Evolutionary conservation across 2,888 invertebrate genomes (phyloP), one percentile per base, ranked within the genome.

Genomic region (Tiphia femorata): DNA sequence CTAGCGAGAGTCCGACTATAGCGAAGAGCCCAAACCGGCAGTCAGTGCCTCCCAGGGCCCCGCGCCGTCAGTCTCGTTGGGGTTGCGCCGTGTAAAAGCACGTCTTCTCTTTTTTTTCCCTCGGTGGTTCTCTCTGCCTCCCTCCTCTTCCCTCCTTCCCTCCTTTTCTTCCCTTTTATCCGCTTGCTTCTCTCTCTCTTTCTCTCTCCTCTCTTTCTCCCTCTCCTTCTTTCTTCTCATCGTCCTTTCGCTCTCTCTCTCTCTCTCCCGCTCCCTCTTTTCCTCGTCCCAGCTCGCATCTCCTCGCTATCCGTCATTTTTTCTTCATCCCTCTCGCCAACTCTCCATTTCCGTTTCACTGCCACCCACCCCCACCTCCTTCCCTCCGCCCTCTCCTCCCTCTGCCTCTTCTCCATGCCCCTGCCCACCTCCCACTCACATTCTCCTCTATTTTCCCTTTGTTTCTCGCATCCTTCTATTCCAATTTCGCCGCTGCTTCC

Each of bases 1-100:
- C n/a, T n/a, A n/a, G 17, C 42, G 35, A 55, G 57, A 40, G 37
- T 35, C 55, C 41, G 49, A 56, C 64, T 69, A 66, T 65, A 70
- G 70, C 53, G 69, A 64, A 49, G 55, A 48, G 50, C 25, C 55
- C 55, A 49, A 68, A 67, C 52, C 64, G 66, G 49, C 70, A 72
- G 77, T 77, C 77, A 81, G 81, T 81, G 81, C 78, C 81, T 80
- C 76, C 68, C 70, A 67, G 72, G 80, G 80, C 78, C 77, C 76
- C 78, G 80, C 72, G 77, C 67, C 72, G 79, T 78, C 70, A 76
- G 74, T 72, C 62, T 78, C 67, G 73, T 71, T 65, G 66, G 65
- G 67, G 67, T 67, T 64, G 67, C 63, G 60, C 60, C 57, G 58
- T 52, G 62, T 62, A 50, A 61, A 42, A n/a, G n/a, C 59, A 57